Evolutionary conservation across 2,113 vertebrate species (phyloP).

Genomic region (Coregonus clupeaformis): DNA sequence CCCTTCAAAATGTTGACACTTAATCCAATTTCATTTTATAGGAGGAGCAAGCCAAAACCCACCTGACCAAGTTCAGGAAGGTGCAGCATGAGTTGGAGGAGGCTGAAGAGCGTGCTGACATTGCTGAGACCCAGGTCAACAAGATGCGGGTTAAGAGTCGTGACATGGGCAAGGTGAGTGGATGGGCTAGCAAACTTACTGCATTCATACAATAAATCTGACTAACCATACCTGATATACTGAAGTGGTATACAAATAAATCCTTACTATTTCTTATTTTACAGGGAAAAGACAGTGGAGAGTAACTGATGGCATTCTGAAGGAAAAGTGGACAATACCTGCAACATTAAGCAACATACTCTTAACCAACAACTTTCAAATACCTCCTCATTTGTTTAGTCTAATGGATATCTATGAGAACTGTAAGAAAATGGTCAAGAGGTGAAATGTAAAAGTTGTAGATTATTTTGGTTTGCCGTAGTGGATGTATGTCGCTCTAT

Average conservation of each 20-base stretch:
- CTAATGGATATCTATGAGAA: neutral
- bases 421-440: neutral
- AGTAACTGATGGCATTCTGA: neutral
- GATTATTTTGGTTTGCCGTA: neutral
- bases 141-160: conserved; percentile 66
- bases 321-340: neutral
- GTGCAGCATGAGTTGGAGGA: conserved; percentile 47
- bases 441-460: neutral
- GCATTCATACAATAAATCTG: too few relatives aligned
- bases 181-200: neutral
- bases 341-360: neutral
- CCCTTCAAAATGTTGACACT: conserved; percentile 8
- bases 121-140: conserved; percentile 74
- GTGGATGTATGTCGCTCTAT: neutral
- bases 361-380: neutral
- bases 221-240: too few relatives aligned
- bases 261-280: conserved; percentile 1
- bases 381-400: neutral
- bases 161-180: conserved; percentile 63
- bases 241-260: too few relatives aligned
- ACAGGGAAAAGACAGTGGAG: conserved; percentile 12
- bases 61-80: too few relatives aligned
- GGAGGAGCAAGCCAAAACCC: conserved; percentile 54
- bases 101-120: conserved; percentile 71
- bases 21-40: conserved; percentile 35